These are phyloP conservation scores for Urosaurus nigricauda DNA, from an alignment of 2,797 vertebrate genomes.

Conservation along the genomic window DNA sequence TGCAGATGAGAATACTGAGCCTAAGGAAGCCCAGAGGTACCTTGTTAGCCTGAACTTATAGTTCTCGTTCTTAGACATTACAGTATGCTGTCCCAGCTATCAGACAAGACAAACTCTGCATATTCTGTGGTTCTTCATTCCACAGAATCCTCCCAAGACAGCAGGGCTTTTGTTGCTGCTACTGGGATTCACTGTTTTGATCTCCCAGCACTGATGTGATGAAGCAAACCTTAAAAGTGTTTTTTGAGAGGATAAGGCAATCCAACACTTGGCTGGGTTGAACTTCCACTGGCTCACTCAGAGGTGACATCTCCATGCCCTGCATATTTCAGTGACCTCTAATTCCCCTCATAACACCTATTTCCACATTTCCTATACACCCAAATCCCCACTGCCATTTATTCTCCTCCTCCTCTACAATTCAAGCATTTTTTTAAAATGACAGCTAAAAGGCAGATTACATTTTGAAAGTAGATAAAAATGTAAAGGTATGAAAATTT, in stretches of 20 bases:
- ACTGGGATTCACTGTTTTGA: not conserved
- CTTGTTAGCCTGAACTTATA: not conserved
- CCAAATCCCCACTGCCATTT: no score
- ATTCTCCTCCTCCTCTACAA: not conserved
- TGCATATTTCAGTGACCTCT: no score
- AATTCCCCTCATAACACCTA: not conserved
- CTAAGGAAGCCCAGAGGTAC: not conserved
- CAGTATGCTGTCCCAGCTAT: no score
- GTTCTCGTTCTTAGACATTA: not conserved
- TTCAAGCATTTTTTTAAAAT: not conserved
- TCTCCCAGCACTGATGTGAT: not conserved
- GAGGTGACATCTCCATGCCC: not conserved
- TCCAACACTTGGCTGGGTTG: not conserved
- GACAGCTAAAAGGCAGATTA: not conserved
- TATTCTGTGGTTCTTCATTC: not conserved
- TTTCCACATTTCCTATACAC: no score
- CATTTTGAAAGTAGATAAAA: not conserved
- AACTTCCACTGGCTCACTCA: not conserved
- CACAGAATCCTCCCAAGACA: not conserved
- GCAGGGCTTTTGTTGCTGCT: not conserved
- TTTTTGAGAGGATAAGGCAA: not conserved
- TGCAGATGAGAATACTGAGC: not conserved
- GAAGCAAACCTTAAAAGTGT: not conserved
- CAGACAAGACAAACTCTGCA: not conserved
- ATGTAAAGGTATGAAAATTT: no score